Conservation (phyloP, 2,888 invertebrate genomes). For the Eilema depressum region DNA sequence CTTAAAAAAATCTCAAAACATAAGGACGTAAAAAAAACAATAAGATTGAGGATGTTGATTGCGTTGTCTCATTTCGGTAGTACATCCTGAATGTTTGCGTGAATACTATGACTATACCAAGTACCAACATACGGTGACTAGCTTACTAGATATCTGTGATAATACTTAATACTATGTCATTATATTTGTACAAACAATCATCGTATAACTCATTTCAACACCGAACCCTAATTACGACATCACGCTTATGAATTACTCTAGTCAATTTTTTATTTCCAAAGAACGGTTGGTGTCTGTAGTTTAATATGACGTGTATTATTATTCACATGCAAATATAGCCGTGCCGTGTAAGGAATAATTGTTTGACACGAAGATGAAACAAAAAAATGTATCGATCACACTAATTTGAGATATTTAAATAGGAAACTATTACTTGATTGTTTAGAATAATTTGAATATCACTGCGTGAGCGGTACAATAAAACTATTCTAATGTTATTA, state of each 20-base stretch:
- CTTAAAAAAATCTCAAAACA: too few relatives aligned
- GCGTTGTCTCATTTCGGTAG: too few relatives aligned
- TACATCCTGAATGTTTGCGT: too few relatives aligned
- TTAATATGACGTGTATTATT: conserved; percentile 28
- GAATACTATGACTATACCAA: not conserved
- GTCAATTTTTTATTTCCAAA: conserved; percentile 15
- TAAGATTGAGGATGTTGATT: too few relatives aligned
- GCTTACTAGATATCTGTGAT: too few relatives aligned
- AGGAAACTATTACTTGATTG: conserved; percentile 30
- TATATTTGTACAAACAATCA: not conserved
- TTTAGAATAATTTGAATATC: conserved; percentile 12
- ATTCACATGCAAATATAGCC: conserved; percentile 36
- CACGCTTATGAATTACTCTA: conserved; percentile 3
- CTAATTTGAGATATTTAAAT: conserved; percentile 43
- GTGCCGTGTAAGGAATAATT: conserved; percentile 47
- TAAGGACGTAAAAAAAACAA: too few relatives aligned
- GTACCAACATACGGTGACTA: too few relatives aligned
- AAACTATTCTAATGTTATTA: conserved; percentile 5
- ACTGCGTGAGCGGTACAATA: not conserved
- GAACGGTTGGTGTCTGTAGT: conserved; percentile 20
- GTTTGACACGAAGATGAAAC: conserved; percentile 45
- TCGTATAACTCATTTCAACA: not conserved
- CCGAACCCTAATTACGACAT: not conserved
- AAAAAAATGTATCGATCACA: conserved; percentile 40
- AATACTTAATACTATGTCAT: too few relatives aligned